Conservation (phyloP, 2,113 vertebrate species). For the Bambusicola thoracicus region DNA sequence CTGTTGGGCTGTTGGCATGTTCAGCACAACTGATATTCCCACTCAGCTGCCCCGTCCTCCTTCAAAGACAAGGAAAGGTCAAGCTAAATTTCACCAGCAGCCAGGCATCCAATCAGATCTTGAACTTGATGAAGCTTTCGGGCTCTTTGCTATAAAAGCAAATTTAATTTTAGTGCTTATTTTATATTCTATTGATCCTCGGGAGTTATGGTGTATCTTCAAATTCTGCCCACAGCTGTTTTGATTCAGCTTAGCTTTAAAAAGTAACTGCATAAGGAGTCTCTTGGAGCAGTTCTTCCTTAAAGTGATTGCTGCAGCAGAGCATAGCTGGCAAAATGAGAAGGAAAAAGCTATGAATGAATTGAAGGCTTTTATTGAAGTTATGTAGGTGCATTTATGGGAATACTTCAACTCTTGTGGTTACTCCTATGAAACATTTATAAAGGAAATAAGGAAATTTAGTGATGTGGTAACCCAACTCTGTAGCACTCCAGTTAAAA, state of each 20-base stretch:
- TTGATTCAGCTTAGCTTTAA: neutral
- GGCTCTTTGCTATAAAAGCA: neutral
- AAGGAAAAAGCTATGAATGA: neutral
- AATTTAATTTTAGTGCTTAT: constrained; percentile 1
- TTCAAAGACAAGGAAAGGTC: constrained; percentile 42
- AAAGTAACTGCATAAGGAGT: neutral
- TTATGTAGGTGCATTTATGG: neutral
- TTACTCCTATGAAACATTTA: neutral
- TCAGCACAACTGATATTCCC: constrained; percentile 15
- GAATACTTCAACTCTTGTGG: neutral
- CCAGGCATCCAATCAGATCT: neutral
- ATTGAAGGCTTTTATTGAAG: neutral
- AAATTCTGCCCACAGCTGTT: neutral
- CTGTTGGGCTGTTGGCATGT: constrained; percentile 4
- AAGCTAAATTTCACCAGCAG: neutral
- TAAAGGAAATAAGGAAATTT: neutral
- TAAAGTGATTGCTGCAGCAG: neutral
- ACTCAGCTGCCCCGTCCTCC: constrained; percentile 19
- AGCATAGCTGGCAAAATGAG: neutral
- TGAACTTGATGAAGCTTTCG: constrained; percentile 8
- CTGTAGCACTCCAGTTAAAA: neutral
- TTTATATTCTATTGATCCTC: neutral
- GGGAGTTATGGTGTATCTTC: neutral
- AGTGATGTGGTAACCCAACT: neutral
- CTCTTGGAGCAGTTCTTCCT: neutral